A percentile compares a stretch with the other conserved stretches of the same genome.
These are phyloP conservation scores for Zootoca vivipara DNA, from an alignment of 2,113 vertebrate species.

Conservation along the genomic window DNA sequence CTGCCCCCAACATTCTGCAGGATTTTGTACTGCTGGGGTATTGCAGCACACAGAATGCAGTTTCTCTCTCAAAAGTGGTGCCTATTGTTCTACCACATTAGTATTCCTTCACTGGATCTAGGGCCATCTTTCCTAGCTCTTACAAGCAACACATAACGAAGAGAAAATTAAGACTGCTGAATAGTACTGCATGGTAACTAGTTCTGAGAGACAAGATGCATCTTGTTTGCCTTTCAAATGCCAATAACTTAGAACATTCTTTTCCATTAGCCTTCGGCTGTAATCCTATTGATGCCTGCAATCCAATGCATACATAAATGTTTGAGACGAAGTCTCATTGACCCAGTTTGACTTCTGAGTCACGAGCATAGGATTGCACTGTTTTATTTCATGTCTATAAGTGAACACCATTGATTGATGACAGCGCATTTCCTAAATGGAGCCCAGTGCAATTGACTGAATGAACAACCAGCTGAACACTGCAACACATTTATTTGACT, in stretches of 20 bases:
- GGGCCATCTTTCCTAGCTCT: neutral
- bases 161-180: neutral
- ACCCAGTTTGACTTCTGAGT: neutral
- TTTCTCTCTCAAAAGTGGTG: too few relatives aligned
- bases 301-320: neutral
- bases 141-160: neutral
- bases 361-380: neutral
- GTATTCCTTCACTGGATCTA: neutral
- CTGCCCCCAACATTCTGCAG: too few relatives aligned
- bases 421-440: neutral
- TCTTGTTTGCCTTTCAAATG: too few relatives aligned
- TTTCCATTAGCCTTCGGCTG: neutral
- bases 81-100: neutral
- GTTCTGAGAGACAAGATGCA: neutral
- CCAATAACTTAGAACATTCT: neutral
- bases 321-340: neutral
- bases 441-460: too few relatives aligned
- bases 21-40: too few relatives aligned
- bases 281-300: neutral
- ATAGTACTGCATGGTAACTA: neutral
- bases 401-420: neutral
- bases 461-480: neutral
- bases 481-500: neutral
- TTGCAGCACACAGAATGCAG: too few relatives aligned
- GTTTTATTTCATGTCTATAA: neutral